These are phyloP conservation scores for Microtus ochrogaster DNA, from an alignment of 2,113 vertebrate species.

Conservation along the genomic window DNA sequence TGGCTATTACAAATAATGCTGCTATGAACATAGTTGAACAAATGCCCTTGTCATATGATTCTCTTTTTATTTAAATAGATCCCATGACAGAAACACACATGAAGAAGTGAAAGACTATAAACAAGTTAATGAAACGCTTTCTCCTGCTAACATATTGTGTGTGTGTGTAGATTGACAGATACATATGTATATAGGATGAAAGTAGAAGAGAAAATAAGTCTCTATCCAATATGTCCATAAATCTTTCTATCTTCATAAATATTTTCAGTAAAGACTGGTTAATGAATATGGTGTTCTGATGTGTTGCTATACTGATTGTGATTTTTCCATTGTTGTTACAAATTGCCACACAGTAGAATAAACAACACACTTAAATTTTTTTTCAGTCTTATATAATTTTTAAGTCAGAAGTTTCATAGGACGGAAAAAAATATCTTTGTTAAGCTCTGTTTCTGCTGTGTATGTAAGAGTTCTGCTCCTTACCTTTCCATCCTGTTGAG, in stretches of 20 bases:
- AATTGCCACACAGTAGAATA: neutral
- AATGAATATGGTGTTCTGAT: constrained; percentile 12
- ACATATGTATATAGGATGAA: neutral
- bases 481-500: neutral
- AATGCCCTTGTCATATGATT: too few relatives aligned
- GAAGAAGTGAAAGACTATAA: neutral
- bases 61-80: neutral
- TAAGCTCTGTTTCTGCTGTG: neutral
- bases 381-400: neutral
- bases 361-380: neutral
- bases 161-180: neutral
- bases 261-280: neutral
- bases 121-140: neutral
- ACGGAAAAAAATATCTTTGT: neutral
- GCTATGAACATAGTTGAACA: too few relatives aligned
- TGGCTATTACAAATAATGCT: too few relatives aligned
- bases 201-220: neutral
- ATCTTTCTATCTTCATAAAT: neutral
- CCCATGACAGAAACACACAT: neutral
- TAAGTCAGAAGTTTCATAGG: neutral
- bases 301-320: neutral
- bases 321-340: constrained; percentile 25
- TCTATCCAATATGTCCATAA: neutral
- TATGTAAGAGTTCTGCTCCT: neutral
- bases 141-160: neutral